These are phyloP conservation scores for Spodoptera frugiperda DNA, from an alignment of 1,140 invertebrate species.

Conservation along the genomic window DNA sequence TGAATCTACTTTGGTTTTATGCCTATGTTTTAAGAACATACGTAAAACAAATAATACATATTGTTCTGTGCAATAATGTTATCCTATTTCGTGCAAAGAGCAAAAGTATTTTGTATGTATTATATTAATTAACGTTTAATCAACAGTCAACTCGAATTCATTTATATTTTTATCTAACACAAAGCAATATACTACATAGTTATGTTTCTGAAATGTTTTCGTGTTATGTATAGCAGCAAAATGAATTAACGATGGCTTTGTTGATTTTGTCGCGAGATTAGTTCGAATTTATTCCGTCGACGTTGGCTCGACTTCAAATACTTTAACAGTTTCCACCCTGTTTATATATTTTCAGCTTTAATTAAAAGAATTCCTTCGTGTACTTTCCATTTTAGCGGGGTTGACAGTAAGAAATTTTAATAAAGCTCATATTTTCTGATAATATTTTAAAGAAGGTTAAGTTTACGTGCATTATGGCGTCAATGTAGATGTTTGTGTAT, in stretches of 20 bases:
- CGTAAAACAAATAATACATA: no score
- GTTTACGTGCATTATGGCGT: not conserved
- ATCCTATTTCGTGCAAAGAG: constrained; percentile 2
- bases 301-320: constrained; percentile 20
- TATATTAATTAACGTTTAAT: not conserved
- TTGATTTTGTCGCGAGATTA: constrained; percentile 59
- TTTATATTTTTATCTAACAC: not conserved
- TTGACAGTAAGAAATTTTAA: constrained; percentile 10
- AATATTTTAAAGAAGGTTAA: constrained; percentile 1
- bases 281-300: constrained; percentile 51
- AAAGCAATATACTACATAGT: not conserved
- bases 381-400: constrained; percentile 4
- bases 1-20: not conserved
- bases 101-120: not conserved
- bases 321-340: constrained; percentile 1
- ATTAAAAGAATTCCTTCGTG: constrained; percentile 25
- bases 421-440: constrained; percentile 8
- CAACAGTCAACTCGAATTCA: not conserved
- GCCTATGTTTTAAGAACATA: not conserved
- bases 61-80: not conserved
- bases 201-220: constrained; percentile 42
- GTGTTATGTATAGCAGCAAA: constrained; percentile 45
- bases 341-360: constrained; percentile 27
- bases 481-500: not conserved
- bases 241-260: constrained; percentile 52